phyloP scores from a whole-genome alignment of 2,113 vertebrate species.

The Chloroceryle aenea region DNA sequence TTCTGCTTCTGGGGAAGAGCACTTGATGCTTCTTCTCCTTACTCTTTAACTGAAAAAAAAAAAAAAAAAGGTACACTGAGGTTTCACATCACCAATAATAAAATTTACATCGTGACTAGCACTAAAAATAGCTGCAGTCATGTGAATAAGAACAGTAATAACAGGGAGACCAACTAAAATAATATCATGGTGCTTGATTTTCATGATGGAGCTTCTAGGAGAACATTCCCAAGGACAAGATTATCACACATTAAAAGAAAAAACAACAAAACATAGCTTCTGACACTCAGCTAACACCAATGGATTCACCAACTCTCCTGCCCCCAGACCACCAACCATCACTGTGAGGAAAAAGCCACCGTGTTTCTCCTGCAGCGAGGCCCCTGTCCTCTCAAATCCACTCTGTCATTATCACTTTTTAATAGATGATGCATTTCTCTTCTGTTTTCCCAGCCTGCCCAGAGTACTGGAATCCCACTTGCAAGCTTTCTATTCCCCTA shows the following conservation, averaged over 20 bases:
- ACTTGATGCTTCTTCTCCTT: not conserved
- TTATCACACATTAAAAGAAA: not conserved
- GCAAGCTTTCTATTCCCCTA: not conserved
- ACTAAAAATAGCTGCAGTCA: not conserved
- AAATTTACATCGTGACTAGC: not conserved
- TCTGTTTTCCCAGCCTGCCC: not conserved
- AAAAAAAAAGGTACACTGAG: not conserved
- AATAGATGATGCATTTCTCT: not conserved
- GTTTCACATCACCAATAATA: not conserved
- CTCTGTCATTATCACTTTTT: not conserved
- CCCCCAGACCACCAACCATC: not conserved
- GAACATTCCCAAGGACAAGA: not conserved
- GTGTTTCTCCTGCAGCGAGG: not conserved
- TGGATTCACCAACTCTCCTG: not conserved
- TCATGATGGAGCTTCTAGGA: not conserved
- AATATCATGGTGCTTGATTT: not conserved
- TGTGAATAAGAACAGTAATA: not conserved
- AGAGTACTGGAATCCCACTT: not conserved
- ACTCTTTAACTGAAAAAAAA: not conserved
- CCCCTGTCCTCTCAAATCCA: not conserved
- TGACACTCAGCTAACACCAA: not conserved
- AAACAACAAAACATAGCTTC: not conserved
- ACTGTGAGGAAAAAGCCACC: not conserved
- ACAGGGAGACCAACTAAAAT: not conserved
- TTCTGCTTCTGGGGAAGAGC: not conserved